Conservation (phyloP, 2,797 vertebrate species). For the Spheniscus humboldti region DNA sequence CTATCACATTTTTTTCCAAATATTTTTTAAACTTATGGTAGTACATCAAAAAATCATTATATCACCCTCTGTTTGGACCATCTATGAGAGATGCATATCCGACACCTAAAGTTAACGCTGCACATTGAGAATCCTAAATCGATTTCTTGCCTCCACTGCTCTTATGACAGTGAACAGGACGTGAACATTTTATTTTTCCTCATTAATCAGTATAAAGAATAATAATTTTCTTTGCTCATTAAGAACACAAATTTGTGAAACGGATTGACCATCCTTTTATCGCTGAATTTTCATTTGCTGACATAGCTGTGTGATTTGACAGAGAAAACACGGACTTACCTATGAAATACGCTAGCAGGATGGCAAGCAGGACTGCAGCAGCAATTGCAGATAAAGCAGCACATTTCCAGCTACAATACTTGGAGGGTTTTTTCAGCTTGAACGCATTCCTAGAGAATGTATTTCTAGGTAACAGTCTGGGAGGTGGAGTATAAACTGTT, state of each 20-base stretch:
- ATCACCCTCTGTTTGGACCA: not conserved
- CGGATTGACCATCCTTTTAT: not conserved
- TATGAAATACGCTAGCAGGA: conserved; percentile 94
- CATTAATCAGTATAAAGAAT: not conserved
- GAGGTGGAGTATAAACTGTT: conserved; percentile 96
- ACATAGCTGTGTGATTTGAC: not conserved
- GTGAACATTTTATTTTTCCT: not conserved
- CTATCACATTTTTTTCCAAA: not conserved
- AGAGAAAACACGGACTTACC: conserved; percentile 77
- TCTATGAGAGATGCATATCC: not conserved
- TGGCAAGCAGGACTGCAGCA: conserved; percentile 89
- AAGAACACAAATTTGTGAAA: not conserved
- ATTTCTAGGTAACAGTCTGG: conserved; percentile 93
- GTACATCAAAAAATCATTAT: not conserved
- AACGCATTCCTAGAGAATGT: conserved; percentile 98
- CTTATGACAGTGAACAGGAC: not conserved
- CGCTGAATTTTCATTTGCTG: not conserved
- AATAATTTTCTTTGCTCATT: not conserved
- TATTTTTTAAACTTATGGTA: not conserved
- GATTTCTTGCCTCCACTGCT: not conserved
- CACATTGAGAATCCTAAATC: not conserved
- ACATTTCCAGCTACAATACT: conserved; percentile 99
- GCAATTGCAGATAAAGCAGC: conserved; percentile 93
- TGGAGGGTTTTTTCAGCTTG: conserved; percentile 98
- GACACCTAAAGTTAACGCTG: not conserved